Evolutionary conservation across 2,888 invertebrate genomes (phyloP), one percentile per base, ranked within the genome.

Genomic region (Melanophora roralis): DNA sequence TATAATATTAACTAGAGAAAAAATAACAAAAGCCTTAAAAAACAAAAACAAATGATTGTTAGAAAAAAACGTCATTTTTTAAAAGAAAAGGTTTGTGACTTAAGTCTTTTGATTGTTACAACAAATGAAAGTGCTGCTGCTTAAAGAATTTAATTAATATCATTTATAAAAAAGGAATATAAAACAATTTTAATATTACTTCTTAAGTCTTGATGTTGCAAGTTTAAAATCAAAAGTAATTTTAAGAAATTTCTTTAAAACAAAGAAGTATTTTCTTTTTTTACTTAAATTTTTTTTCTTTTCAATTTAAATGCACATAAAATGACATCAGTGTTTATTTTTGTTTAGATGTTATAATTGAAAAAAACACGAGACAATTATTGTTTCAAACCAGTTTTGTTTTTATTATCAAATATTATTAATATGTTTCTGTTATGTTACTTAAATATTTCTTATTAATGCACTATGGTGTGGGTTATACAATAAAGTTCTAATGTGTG

Each of bases 71-170:
- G 27, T 27, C 6, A 5, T 6, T 27, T 21, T 7, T 59, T 32
- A 6, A 5, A 14, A 6, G 32, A 6, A 6, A 27, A n/a, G 14
- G 60, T 47, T 53, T 72, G 53, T 78, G 60, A 68, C 78, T 73
- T 62, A 68, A 78, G 53, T 78, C 67, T 68, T 78, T 73, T 73
- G 78, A 55, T 68, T 53, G 23, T 2, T 53, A 32, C 1, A 19
- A 14, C 36, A 0, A 40, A 59, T 49, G 11, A 23, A 14, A 5
- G 6, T 38, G n/a, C n/a, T 5, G 23, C 19, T 6, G 19, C 36
- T 49, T 43, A 21, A 38, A 59, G 38, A 19, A 21, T 47, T 36
- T 47, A 57, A 23, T n/a, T 47, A 23, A 23, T 6, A 11, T 57
- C 12, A 11, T 12, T 57, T 43, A n/a, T n/a, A n/a, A n/a, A n/a